phyloP scores from a whole-genome alignment of 2,797 vertebrate genomes.

The Coregonus ussuriensis region DNA sequence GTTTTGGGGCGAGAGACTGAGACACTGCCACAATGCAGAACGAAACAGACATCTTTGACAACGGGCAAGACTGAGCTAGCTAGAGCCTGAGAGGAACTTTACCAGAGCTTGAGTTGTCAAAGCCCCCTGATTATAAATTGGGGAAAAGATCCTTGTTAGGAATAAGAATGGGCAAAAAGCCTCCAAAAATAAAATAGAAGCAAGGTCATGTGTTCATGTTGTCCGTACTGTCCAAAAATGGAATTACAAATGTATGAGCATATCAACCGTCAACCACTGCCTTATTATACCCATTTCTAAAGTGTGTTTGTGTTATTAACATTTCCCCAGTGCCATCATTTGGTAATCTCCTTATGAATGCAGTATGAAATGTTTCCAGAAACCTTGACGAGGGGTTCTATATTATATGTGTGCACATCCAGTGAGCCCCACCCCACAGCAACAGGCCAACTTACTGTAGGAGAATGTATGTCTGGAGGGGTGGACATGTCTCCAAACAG shows the following conservation, averaged over 20 bases:
- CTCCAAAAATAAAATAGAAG: neutral
- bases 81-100: neutral
- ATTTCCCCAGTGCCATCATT: neutral
- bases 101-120: conserved; percentile 12
- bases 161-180: neutral
- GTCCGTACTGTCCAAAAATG: neutral
- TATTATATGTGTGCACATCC: no score
- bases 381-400: no score
- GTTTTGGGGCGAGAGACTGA: conserved; percentile 3
- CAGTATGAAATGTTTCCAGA: no score
- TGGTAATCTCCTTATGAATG: no score
- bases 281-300: neutral
- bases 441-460: conserved; percentile 82
- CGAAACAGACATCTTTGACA: conserved; percentile 1
- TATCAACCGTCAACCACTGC: neutral
- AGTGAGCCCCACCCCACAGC: neutral
- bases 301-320: neutral
- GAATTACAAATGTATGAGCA: neutral
- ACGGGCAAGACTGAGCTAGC: neutral
- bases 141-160: conserved; percentile 6
- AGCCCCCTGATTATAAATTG: conserved; percentile 12
- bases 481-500: conserved; percentile 98
- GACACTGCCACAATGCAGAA: neutral
- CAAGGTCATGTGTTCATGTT: neutral
- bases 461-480: conserved; percentile 88